Evolutionary conservation across 2,113 vertebrate species (phyloP).

Genomic region (Atrichornis clamosus): DNA sequence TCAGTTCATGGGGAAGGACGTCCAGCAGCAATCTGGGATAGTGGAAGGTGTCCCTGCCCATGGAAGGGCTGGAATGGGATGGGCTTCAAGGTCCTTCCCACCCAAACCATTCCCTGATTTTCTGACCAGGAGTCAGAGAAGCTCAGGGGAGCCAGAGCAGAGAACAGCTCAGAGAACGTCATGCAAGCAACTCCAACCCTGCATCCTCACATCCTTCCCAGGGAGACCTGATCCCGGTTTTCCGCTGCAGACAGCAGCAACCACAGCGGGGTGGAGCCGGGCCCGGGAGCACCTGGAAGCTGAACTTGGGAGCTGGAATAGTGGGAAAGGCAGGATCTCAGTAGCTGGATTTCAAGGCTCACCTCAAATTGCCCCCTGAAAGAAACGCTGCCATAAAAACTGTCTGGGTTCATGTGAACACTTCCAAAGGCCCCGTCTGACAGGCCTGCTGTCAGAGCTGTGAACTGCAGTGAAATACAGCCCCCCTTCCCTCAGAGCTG

Average conservation of each 20-base stretch:
- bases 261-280: background rate
- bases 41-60: background rate
- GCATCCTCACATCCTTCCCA: rapidly evolving
- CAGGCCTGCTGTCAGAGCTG: slow-evolving; percentile 26
- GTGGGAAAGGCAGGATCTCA: background rate
- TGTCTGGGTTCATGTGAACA: slow-evolving; percentile 19
- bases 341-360: slow-evolving; percentile 1
- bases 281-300: background rate
- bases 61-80: background rate
- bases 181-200: background rate
- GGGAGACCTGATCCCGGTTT: background rate
- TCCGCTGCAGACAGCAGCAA: background rate
- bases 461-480: slow-evolving; percentile 29
- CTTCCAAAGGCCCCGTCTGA: background rate
- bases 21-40: background rate
- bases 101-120: background rate
- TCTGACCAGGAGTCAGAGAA: background rate
- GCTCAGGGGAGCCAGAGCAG: background rate
- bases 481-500: slow-evolving; percentile 3
- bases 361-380: slow-evolving; percentile 15
- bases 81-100: background rate
- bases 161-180: background rate
- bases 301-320: background rate
- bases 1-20: background rate
- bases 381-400: slow-evolving; percentile 1